A percentile compares a stretch with the other conserved stretches of the same genome.
These are phyloP conservation scores for Gymnocypris eckloni DNA, from an alignment of 2,797 vertebrate genomes.

Conservation along the genomic window DNA sequence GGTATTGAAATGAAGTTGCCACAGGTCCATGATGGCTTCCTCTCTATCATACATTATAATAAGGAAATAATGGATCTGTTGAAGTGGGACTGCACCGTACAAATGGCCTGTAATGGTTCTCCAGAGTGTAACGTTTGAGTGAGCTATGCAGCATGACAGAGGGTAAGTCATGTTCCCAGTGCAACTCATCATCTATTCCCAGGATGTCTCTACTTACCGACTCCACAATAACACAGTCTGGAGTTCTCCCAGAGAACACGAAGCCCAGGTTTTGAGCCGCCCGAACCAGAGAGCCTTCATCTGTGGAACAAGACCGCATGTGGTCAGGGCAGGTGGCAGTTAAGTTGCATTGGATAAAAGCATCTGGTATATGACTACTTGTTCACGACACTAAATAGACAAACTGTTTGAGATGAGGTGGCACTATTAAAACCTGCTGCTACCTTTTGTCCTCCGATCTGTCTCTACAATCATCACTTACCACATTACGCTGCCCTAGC, in stretches of 20 bases:
- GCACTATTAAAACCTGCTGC: slow-evolving; percentile 20
- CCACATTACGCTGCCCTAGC: neutral
- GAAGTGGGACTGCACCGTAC: neutral
- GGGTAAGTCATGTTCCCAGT: slow-evolving; percentile 28
- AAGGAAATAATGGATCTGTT: slow-evolving; percentile 38
- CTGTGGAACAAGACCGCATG: slow-evolving; percentile 69
- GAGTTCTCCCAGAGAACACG: slow-evolving; percentile 94
- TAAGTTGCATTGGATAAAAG: slow-evolving; percentile 13
- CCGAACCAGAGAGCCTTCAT: slow-evolving; percentile 95
- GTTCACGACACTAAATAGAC: neutral
- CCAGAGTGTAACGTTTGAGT: slow-evolving; percentile 35
- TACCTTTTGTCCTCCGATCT: neutral
- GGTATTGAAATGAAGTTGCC: slow-evolving; percentile 6
- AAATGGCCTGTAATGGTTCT: slow-evolving; percentile 45
- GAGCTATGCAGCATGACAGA: slow-evolving; percentile 48
- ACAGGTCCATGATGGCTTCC: slow-evolving; percentile 12
- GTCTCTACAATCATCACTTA: neutral
- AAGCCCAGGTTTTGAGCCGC: slow-evolving; percentile 91
- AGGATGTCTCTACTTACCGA: slow-evolving; percentile 74
- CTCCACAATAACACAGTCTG: slow-evolving; percentile 93
- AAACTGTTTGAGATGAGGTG: slow-evolving; percentile 10
- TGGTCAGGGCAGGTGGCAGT: slow-evolving; percentile 10
- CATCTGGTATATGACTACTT: neutral
- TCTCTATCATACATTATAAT: slow-evolving; percentile 36
- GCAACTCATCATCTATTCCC: slow-evolving; percentile 43